Percentiles rank a stretch among this genome's conserved stretches.
Evolutionary conservation across 2,888 invertebrate species (phyloP).

Genomic region (Odontomyia ornata): DNA sequence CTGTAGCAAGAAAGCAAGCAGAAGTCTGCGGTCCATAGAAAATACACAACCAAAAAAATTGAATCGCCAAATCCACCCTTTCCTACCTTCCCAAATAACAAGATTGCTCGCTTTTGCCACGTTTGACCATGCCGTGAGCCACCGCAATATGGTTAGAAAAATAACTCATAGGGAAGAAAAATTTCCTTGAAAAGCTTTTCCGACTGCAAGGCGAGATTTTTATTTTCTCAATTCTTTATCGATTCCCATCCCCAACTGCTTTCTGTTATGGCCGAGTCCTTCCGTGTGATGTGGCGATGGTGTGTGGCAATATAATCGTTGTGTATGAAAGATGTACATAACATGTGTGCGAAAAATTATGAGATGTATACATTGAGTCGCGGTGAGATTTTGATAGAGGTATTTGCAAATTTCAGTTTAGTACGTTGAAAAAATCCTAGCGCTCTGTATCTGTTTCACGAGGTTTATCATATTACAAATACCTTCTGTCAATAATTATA

Average conservation of each 20-base stretch:
- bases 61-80: slow-evolving; percentile 30
- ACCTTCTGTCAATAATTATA: too few species aligned
- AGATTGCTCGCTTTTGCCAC: slow-evolving; percentile 13
- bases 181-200: slow-evolving; percentile 37
- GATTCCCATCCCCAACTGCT: not conserved
- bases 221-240: slow-evolving; percentile 43
- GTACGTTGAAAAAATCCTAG: too few species aligned
- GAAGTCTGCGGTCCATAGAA: slow-evolving; percentile 20
- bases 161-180: slow-evolving; percentile 41
- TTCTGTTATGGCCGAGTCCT: not conserved
- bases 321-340: not conserved
- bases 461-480: too few species aligned
- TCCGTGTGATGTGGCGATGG: too few species aligned
- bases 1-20: not conserved
- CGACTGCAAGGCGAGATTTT: slow-evolving; percentile 42
- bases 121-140: slow-evolving; percentile 35
- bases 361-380: slow-evolving; percentile 3
- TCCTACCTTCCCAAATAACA: not conserved
- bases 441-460: too few species aligned
- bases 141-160: slow-evolving; percentile 44
- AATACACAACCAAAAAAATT: not conserved
- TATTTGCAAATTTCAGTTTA: too few species aligned
- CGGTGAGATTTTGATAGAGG: not conserved
- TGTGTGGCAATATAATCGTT: not conserved
- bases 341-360: not conserved